Base-by-base conservation (phyloP, 2,888 invertebrate genomes). In the Sclerodermus sp. region DNA sequence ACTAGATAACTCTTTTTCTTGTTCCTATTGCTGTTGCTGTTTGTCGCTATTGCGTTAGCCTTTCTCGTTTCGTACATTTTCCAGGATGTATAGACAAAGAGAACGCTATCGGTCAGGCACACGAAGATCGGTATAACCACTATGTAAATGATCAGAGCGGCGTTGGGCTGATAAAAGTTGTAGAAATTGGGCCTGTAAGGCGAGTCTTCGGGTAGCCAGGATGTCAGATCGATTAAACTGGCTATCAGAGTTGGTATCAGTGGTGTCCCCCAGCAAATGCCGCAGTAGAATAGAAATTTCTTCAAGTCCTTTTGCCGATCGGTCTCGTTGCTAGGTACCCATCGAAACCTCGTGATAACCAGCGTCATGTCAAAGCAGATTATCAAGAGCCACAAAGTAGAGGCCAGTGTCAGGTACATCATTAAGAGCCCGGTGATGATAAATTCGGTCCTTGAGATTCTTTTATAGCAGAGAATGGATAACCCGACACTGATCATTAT, bases 361-460 rank as follows among this genome's bases (percentile, higher is more conserved):
- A 70, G 51, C 2, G 73, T 69, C 53, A 72, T 67, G 48, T 75
- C 74, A 41, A 72, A 62, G 49, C 73, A 71, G 32, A 73, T 67
- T n/a, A 68, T 58, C n/a, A 70, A 58, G 16, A 72, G 49, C 73
- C 73, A 74, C n/a, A 64, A 52, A 8, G 65, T 64, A 8, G 63
- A 58, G 1, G 67, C 58, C 40, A 71, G 57, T 8, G 66, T 64
- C 8, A 67, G 51, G 41, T 67, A 71, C 65, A 70, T 65, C 3
- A 74, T 43, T 0, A 55, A 18, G 12, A 70, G 50, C 5, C 73
- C 72, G 8, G 66, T 40, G 3, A 66, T 17, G 4, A 58, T 45
- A n/a, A 57, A 64, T 2, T 49, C 16, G 1, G 39, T 18, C 3
- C 44, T 34, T 1, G 47, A 29, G 1, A 72, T 49, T 0, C 49